These are phyloP conservation scores for Drosophila ohnishii DNA, from an alignment of 1,140 invertebrate species.

Conservation along the genomic window DNA sequence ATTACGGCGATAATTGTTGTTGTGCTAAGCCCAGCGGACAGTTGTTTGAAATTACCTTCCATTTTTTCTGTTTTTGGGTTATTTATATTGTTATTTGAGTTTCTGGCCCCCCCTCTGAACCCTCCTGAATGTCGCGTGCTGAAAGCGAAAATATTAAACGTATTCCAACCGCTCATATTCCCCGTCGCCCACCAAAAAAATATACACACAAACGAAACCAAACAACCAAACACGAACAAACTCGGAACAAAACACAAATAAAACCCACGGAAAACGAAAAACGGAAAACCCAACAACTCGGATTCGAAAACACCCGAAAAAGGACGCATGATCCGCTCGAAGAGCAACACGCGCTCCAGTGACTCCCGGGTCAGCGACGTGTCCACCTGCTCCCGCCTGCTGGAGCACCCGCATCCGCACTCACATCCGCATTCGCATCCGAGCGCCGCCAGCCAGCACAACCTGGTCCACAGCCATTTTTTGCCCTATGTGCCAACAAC, in stretches of 20 bases:
- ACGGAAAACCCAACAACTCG: constrained; percentile 7
- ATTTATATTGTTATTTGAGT: constrained; percentile 65
- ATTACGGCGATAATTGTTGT: constrained; percentile 48
- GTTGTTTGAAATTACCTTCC: constrained; percentile 65
- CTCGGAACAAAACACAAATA: constrained; percentile 34
- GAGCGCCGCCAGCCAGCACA: constrained; percentile 73
- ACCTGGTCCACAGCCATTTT: constrained; percentile 69
- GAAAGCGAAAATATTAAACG: constrained; percentile 52
- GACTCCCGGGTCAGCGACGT: constrained; percentile 81
- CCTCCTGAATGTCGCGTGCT: constrained; percentile 37
- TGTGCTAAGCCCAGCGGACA: constrained; percentile 57
- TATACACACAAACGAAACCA: constrained; percentile 18
- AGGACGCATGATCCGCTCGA: constrained; percentile 82
- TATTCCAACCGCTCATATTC: constrained; percentile 47
- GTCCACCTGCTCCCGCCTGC: constrained; percentile 77
- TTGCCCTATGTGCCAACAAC: constrained; percentile 78
- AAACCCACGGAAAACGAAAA: constrained; percentile 26
- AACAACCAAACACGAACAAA: constrained; percentile 37
- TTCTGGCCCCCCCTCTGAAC: constrained; percentile 33
- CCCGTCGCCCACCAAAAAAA: constrained; percentile 25
- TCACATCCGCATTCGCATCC: constrained; percentile 38
- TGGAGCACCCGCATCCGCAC: constrained; percentile 56
- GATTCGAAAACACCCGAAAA: constrained; percentile 18
- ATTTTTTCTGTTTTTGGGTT: constrained; percentile 26
- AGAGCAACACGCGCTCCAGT: constrained; percentile 81